A percentile compares a stretch with the other conserved stretches of the same genome.
These are phyloP conservation scores for Barnardius zonarius DNA, from an alignment of 2,113 vertebrate species.

Conservation along the genomic window DNA sequence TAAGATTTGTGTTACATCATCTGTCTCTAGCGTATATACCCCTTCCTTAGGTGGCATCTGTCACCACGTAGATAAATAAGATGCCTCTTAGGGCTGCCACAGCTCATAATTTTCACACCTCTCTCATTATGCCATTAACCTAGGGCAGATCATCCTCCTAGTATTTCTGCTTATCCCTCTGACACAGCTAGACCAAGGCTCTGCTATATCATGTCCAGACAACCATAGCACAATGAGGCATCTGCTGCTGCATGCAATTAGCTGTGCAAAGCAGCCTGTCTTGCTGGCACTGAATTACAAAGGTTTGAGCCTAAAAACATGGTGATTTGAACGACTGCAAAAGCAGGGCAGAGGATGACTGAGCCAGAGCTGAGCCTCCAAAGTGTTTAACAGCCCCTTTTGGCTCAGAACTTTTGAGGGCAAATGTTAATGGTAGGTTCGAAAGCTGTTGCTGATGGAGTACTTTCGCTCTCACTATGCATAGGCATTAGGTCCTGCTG, in stretches of 20 bases:
- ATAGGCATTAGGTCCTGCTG: not conserved
- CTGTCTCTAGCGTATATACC: not conserved
- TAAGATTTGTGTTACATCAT: not conserved
- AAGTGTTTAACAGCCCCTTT: not conserved
- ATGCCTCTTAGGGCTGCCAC: slow-evolving; percentile 14
- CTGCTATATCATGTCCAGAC: slow-evolving; percentile 54
- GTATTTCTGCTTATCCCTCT: slow-evolving; percentile 7
- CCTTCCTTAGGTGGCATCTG: slow-evolving; percentile 27
- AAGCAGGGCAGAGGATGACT: not conserved
- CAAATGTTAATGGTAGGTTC: not conserved
- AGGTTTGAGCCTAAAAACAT: not conserved
- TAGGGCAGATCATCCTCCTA: slow-evolving; percentile 1
- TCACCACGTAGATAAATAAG: not conserved
- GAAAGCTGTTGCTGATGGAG: not conserved
- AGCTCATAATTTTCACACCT: slow-evolving; percentile 19
- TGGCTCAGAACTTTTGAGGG: not conserved
- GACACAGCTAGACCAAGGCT: slow-evolving; percentile 26
- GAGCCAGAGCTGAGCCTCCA: not conserved
- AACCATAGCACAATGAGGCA: not conserved
- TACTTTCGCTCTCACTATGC: not conserved
- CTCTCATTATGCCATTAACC: not conserved
- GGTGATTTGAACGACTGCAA: not conserved
- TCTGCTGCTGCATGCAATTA: slow-evolving; percentile 41
- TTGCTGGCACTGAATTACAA: not conserved
- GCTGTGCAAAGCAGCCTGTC: not conserved